Evolutionary conservation across 2,888 invertebrate species (phyloP).

Genomic region (Polymixis flavicincta): DNA sequence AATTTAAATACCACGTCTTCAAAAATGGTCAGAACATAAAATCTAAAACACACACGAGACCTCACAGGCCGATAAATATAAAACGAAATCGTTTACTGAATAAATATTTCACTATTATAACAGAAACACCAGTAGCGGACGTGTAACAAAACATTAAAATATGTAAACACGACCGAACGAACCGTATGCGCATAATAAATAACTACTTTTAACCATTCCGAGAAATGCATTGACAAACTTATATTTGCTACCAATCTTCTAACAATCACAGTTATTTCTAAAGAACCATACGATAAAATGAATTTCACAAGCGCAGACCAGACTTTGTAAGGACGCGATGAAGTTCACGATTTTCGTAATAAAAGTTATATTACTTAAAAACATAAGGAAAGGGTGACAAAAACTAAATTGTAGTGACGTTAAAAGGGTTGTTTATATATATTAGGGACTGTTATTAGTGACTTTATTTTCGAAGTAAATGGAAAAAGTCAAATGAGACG

Average conservation of each 20-base stretch:
- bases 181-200: constrained; percentile 77
- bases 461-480: constrained; percentile 5
- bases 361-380: constrained; percentile 67
- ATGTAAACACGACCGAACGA: constrained; percentile 76
- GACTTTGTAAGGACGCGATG: constrained; percentile 62
- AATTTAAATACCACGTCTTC: constrained; percentile 22
- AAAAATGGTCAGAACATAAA: constrained; percentile 50
- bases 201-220: constrained; percentile 77
- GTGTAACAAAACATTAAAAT: constrained; percentile 79
- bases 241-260: constrained; percentile 40
- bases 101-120: constrained; percentile 78
- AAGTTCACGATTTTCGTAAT: constrained; percentile 68
- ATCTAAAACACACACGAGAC: constrained; percentile 66
- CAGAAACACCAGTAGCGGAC: constrained; percentile 80
- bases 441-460: constrained; percentile 29
- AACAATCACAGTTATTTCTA: constrained; percentile 47
- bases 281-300: constrained; percentile 26
- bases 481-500: background rate
- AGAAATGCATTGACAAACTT: constrained; percentile 74
- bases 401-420: constrained; percentile 70
- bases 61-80: constrained; percentile 76
- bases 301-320: constrained; percentile 6
- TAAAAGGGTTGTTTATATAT: constrained; percentile 67
- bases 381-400: constrained; percentile 65
- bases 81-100: constrained; percentile 75